phyloP scores from a whole-genome alignment of 2,888 invertebrate species.

The Amorpha juglandis region DNA sequence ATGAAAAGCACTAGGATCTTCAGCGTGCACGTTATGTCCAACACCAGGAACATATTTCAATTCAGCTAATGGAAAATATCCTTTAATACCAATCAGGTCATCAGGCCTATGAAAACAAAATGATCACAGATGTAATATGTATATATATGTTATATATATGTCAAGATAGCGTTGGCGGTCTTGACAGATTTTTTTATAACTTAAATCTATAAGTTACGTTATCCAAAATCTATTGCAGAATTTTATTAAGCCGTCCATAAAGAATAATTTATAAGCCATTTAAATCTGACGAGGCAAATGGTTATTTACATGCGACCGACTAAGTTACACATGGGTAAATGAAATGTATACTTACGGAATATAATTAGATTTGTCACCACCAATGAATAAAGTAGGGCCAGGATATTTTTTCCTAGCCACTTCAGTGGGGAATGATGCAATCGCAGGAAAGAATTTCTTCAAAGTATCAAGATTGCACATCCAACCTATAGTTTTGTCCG shows the following conservation, averaged over 20 bases:
- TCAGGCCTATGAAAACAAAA: constrained; percentile 61
- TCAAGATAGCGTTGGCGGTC: no score
- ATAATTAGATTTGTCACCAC: constrained; percentile 91
- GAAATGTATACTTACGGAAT: constrained; percentile 84
- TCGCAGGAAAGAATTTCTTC: constrained; percentile 84
- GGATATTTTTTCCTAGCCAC: constrained; percentile 63
- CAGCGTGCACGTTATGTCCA: constrained; percentile 62
- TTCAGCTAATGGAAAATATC: constrained; percentile 66
- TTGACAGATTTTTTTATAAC: not conserved
- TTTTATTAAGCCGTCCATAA: no score
- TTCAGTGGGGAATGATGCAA: constrained; percentile 85
- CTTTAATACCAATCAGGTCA: constrained; percentile 85
- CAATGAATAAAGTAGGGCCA: constrained; percentile 92
- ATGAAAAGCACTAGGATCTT: constrained; percentile 71
- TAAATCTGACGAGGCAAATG: no score
- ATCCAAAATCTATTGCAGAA: no score
- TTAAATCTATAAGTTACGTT: no score
- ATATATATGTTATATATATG: no score
- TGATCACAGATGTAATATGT: not conserved
- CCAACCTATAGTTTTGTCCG: constrained; percentile 84
- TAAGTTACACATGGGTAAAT: no score
- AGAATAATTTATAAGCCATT: no score
- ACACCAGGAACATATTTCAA: constrained; percentile 60
- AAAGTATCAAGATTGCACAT: constrained; percentile 90
- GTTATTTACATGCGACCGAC: no score